Evolutionary conservation across 2,888 invertebrate species (phyloP).

Genomic region (Drosophila merina): DNA sequence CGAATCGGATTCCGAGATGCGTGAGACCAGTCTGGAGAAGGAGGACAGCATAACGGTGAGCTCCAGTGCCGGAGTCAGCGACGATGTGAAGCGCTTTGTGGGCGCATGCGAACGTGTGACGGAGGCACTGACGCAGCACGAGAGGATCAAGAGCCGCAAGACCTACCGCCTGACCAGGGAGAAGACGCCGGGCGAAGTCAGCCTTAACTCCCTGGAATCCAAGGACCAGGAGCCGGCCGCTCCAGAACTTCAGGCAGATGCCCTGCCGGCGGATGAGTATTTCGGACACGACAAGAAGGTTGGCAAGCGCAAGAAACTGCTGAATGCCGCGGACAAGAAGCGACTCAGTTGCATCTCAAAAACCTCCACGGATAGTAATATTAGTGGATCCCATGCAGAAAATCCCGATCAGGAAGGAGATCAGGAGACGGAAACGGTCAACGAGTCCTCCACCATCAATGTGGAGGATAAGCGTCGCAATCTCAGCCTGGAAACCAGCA

Average conservation of each 20-base stretch:
- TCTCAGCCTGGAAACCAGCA: slow-evolving; percentile 79
- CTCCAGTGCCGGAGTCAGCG: slow-evolving; percentile 55
- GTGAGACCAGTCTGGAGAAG: slow-evolving; percentile 83
- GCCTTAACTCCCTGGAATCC: slow-evolving; percentile 46
- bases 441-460: slow-evolving; percentile 74
- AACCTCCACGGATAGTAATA: slow-evolving; percentile 83
- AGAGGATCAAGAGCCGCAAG: slow-evolving; percentile 83
- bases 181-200: slow-evolving; percentile 74
- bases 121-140: slow-evolving; percentile 82
- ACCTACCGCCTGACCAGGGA: slow-evolving; percentile 82
- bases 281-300: slow-evolving; percentile 84
- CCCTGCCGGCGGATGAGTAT: slow-evolving; percentile 87
- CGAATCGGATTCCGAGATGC: slow-evolving; percentile 82
- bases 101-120: slow-evolving; percentile 83
- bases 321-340: slow-evolving; percentile 78
- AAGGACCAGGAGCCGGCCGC: slow-evolving; percentile 28
- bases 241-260: slow-evolving; percentile 84
- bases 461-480: slow-evolving; percentile 82
- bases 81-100: slow-evolving; percentile 81
- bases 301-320: slow-evolving; percentile 68
- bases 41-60: slow-evolving; percentile 79
- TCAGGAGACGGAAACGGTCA: slow-evolving; percentile 70
- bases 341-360: slow-evolving; percentile 83
- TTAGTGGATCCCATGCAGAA: slow-evolving; percentile 68
- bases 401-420: slow-evolving; percentile 71